These are phyloP conservation scores for Bradynema listronoti DNA, from an alignment of 1,140 invertebrate species.

Conservation along the genomic window DNA sequence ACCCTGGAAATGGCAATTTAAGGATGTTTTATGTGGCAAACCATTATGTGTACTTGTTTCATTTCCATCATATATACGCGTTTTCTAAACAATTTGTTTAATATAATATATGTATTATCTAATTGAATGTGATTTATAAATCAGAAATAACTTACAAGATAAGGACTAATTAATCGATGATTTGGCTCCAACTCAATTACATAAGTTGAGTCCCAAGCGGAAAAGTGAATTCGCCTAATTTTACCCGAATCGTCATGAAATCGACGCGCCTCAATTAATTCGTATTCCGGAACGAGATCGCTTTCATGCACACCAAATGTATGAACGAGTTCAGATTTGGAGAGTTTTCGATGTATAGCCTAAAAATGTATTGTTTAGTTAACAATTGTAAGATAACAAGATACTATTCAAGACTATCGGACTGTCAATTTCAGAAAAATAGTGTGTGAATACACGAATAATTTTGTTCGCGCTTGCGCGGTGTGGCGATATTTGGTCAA, in stretches of 20 bases:
- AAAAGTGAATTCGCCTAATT: conserved; percentile 33
- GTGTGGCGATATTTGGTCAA: too few relatives aligned
- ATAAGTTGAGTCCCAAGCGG: conserved; percentile 49
- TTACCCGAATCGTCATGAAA: conserved; percentile 13
- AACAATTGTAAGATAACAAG: background rate
- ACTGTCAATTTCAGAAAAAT: too few relatives aligned
- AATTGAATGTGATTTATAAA: conserved; percentile 9
- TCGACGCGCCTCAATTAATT: conserved; percentile 33
- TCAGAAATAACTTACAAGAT: conserved; percentile 34
- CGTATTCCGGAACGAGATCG: conserved; percentile 48
- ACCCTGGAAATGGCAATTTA: conserved; percentile 51
- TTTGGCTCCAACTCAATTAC: conserved; percentile 45
- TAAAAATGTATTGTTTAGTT: conserved; percentile 21
- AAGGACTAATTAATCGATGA: conserved; percentile 44
- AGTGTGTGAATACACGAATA: too few relatives aligned
- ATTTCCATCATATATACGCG: conserved; percentile 44
- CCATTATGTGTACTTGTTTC: conserved; percentile 15
- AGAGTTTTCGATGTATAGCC: conserved; percentile 45
- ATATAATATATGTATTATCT: conserved; percentile 3
- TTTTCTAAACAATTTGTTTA: conserved; percentile 33
- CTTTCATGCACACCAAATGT: conserved; percentile 49
- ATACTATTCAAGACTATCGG: too few relatives aligned
- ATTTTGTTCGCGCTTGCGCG: too few relatives aligned
- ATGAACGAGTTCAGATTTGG: conserved; percentile 44
- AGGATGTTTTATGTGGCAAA: conserved; percentile 21